Percentiles rank a stretch among this genome's conserved stretches.
Conservation (phyloP, 2,113 vertebrate genomes). For the Chrysochloris asiatica region DNA sequence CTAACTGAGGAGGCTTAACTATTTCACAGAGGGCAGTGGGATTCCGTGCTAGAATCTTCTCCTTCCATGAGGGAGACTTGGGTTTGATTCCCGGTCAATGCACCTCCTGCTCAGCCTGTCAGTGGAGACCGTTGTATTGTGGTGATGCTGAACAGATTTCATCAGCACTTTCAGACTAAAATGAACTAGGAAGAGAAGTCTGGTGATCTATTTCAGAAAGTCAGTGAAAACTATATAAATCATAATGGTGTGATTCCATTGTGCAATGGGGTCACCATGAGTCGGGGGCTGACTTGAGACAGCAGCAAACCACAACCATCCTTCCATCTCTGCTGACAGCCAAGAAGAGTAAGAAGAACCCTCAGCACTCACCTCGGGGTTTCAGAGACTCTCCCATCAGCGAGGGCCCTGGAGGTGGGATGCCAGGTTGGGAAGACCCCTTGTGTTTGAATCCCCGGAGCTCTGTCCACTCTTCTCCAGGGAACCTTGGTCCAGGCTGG, state of each 20-base stretch:
- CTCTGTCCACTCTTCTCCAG: background rate
- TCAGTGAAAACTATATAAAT: too few relatives aligned
- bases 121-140: background rate
- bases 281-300: too few relatives aligned
- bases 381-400: background rate
- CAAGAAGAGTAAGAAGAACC: background rate
- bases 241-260: too few relatives aligned
- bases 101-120: background rate
- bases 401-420: background rate
- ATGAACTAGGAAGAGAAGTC: background rate
- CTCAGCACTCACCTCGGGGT: background rate
- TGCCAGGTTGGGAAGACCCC: background rate
- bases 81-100: background rate
- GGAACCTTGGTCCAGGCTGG: background rate
- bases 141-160: too few relatives aligned
- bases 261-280: too few relatives aligned
- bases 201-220: too few relatives aligned
- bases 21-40: too few relatives aligned
- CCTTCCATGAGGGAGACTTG: background rate
- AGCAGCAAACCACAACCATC: too few relatives aligned
- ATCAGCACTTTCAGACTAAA: background rate
- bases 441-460: background rate
- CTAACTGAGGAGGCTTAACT: too few relatives aligned
- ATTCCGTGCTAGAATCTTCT: too few relatives aligned
- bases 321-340: background rate